These are phyloP conservation scores for Chaenogobius annularis DNA, from an alignment of 2,113 vertebrate genomes.

Conservation along the genomic window DNA sequence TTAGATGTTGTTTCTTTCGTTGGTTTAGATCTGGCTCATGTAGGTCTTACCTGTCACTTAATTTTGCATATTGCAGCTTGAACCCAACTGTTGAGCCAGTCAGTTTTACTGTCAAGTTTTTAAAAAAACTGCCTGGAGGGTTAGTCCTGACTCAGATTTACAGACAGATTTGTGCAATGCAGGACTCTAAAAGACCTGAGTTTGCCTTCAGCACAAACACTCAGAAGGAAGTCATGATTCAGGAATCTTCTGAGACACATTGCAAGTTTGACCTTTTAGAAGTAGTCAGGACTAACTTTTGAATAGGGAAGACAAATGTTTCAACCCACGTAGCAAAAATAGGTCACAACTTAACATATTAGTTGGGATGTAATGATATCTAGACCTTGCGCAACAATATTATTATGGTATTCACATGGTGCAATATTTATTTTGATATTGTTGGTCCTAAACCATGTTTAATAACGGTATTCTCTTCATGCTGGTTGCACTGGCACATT, in stretches of 20 bases:
- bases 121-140: not conserved
- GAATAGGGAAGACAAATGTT: not conserved
- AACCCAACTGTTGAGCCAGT: slow-evolving; percentile 7
- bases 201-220: not conserved
- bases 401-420: no score
- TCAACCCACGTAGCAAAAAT: not conserved
- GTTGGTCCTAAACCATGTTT: no score
- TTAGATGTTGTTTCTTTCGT: not conserved
- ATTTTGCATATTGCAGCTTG: not conserved
- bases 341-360: not conserved
- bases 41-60: not conserved
- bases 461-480: no score
- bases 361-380: no score
- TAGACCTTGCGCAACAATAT: no score
- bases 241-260: not conserved
- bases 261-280: not conserved
- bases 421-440: no score
- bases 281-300: not conserved
- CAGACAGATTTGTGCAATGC: slow-evolving; percentile 1
- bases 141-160: slow-evolving; percentile 1
- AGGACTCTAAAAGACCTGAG: slow-evolving; percentile 1
- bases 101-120: not conserved
- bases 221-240: slow-evolving; percentile 10
- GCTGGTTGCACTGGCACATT: no score
- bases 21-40: not conserved